Conservation (phyloP, 2,888 invertebrate genomes). For the Erpobdella octoculata region DNA sequence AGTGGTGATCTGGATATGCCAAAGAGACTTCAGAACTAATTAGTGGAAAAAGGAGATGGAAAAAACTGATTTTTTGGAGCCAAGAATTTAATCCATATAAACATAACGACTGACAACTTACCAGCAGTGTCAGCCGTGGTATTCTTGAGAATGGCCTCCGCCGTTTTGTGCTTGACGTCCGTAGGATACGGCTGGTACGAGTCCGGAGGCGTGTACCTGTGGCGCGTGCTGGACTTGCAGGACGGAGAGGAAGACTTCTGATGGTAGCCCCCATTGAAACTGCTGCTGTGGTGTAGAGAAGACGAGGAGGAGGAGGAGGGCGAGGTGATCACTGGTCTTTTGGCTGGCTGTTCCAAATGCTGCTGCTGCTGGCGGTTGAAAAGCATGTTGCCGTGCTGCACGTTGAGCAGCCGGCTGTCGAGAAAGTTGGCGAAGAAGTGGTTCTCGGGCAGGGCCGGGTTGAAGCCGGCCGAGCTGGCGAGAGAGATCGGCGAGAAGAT, state of each 20-base stretch:
- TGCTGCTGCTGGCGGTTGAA: constrained; percentile 2
- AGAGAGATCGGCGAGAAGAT: constrained; percentile 7
- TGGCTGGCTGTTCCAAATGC: neutral
- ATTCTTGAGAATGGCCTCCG: constrained; percentile 3
- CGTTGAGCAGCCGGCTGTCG: neutral
- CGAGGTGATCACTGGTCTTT: neutral
- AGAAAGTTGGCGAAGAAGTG: neutral
- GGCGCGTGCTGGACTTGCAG: constrained; percentile 16
- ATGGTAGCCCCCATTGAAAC: constrained; percentile 15
- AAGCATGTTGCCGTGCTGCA: neutral
- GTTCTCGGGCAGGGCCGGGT: neutral
- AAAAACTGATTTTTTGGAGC: no score
- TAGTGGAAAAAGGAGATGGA: no score
- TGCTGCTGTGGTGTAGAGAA: constrained; percentile 25
- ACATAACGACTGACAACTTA: neutral
- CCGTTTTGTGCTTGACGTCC: neutral
- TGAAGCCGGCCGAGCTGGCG: neutral
- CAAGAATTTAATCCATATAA: no score
- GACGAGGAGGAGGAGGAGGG: constrained; percentile 13
- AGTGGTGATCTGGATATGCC: no score
- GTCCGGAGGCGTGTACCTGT: constrained; percentile 24
- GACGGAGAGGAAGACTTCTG: constrained; percentile 17
- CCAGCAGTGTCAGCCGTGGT: neutral
- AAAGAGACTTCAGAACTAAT: no score
- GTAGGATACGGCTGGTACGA: constrained; percentile 25